phyloP scores from a whole-genome alignment of 2,888 invertebrate genomes.

The Cerastis leucographa region DNA sequence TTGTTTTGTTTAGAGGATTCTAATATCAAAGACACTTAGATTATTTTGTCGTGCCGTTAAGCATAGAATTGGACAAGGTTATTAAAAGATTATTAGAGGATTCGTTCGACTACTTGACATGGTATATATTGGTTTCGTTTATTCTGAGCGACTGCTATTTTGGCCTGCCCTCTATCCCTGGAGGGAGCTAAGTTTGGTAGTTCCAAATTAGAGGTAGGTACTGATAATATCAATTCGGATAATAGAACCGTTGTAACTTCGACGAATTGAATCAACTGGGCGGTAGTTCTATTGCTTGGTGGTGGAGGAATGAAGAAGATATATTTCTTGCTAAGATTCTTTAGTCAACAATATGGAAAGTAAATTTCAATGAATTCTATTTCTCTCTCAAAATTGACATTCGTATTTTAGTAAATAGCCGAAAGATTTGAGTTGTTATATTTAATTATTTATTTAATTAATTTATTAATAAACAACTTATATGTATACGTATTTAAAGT shows the following conservation, averaged over 20 bases:
- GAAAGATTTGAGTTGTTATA: background rate
- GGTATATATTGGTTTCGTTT: constrained; percentile 7
- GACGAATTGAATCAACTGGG: background rate
- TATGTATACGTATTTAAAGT: background rate
- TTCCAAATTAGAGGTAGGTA: constrained; percentile 18
- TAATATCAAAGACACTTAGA: background rate
- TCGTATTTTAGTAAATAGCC: background rate
- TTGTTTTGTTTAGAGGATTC: no score
- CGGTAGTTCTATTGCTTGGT: background rate
- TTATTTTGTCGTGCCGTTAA: background rate
- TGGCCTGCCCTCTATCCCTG: background rate
- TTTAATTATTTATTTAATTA: background rate
- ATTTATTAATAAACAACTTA: background rate
- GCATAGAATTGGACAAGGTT: background rate
- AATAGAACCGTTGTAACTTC: background rate
- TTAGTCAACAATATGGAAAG: background rate
- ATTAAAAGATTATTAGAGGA: background rate
- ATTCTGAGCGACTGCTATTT: background rate
- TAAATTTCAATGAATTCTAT: background rate
- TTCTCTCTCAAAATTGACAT: no score
- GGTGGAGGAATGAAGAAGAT: background rate
- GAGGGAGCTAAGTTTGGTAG: constrained; percentile 13
- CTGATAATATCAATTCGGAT: constrained; percentile 10
- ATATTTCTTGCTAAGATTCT: background rate
- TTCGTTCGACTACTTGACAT: background rate